Percentiles rank a stretch among this genome's conserved stretches.
Evolutionary conservation across 2,888 invertebrate species (phyloP).

Genomic region (Halocaridina rubra): DNA sequence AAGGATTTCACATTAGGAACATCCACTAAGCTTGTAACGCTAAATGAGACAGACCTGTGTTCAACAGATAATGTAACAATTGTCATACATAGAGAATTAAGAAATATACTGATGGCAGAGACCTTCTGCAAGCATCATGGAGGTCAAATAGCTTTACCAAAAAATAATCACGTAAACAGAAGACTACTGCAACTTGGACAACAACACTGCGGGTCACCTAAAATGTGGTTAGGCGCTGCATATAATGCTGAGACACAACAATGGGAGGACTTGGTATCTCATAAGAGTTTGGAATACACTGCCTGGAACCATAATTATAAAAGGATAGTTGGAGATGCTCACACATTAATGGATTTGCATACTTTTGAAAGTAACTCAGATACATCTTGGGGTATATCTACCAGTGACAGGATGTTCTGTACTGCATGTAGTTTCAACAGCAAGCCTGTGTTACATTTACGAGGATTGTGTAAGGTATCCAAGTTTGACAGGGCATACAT

Average conservation of each 20-base stretch:
- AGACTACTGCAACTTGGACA: not conserved
- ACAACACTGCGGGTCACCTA: not conserved
- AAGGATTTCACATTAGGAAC: constrained; percentile 15
- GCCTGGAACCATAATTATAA: not conserved
- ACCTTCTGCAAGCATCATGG: not conserved
- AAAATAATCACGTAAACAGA: not conserved
- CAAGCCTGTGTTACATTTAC: not conserved
- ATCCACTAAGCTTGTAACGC: not conserved
- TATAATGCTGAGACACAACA: not conserved
- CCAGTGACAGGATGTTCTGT: not conserved
- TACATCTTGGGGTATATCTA: constrained; percentile 7
- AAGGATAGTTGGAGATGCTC: too few species aligned
- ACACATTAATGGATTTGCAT: not conserved
- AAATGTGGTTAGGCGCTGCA: not conserved
- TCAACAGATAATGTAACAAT: not conserved
- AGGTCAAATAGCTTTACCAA: not conserved
- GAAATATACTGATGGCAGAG: not conserved
- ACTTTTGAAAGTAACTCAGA: not conserved
- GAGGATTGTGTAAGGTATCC: constrained; percentile 4
- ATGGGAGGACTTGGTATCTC: not conserved
- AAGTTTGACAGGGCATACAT: constrained; percentile 21
- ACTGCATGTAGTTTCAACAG: not conserved
- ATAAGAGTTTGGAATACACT: not conserved
- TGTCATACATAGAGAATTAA: not conserved
- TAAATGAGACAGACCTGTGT: not conserved